A percentile compares a stretch with the other conserved stretches of the same genome.
These are phyloP conservation scores for Vireo altiloquus DNA, from an alignment of 2,113 vertebrate genomes.

Conservation along the genomic window DNA sequence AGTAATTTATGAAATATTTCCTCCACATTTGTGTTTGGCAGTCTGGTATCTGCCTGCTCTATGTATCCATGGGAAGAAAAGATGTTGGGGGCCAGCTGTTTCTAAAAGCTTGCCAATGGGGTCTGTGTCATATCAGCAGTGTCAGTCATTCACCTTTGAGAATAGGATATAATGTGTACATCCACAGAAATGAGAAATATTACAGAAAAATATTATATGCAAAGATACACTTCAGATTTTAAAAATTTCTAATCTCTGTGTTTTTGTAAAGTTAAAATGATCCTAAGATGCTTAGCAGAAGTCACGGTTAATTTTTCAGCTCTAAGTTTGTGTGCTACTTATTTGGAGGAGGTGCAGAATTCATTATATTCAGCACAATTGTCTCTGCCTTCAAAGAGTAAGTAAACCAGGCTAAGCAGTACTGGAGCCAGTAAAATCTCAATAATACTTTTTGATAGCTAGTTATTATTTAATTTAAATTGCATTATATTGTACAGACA, in stretches of 20 bases:
- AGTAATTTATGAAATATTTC: not conserved
- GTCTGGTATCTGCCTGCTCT: not conserved
- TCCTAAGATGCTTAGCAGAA: not conserved
- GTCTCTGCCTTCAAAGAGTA: conserved; percentile 20
- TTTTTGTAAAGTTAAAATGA: not conserved
- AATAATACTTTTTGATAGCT: conserved; percentile 3
- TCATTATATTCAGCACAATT: not conserved
- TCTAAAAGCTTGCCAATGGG: not conserved
- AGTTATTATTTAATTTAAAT: conserved; percentile 50
- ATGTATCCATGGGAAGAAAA: not conserved
- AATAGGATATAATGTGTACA: not conserved
- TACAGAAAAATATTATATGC: not conserved
- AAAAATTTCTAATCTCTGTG: not conserved
- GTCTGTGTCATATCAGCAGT: not conserved
- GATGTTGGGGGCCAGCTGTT: not conserved
- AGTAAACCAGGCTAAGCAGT: not conserved
- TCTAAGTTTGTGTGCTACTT: not conserved
- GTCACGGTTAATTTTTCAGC: not conserved
- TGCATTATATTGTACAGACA: not conserved
- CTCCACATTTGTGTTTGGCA: not conserved
- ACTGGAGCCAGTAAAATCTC: conserved; percentile 40
- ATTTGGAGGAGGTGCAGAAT: not conserved
- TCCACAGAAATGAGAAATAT: not conserved
- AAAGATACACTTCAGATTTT: not conserved
- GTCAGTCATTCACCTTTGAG: not conserved